Percentiles rank a stretch among this genome's conserved stretches.
phyloP scores from a whole-genome alignment of 2,113 vertebrate genomes.

The Hemiprocne comata region DNA sequence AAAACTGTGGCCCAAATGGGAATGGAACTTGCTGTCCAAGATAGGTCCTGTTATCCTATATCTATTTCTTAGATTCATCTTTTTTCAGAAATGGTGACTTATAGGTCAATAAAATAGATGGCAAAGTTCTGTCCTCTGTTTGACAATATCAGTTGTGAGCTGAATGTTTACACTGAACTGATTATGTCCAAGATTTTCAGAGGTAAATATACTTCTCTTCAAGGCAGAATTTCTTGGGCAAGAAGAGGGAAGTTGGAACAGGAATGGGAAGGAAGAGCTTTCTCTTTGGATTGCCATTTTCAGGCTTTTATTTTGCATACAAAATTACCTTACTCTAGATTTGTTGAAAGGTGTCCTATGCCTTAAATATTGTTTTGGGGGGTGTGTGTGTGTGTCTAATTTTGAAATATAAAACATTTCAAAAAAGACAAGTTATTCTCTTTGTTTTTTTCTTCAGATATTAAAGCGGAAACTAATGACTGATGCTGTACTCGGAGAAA shows the following conservation, averaged over 20 bases:
- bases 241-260: neutral
- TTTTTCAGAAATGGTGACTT: neutral
- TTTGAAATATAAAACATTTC: neutral
- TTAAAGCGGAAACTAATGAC: neutral
- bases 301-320: neutral
- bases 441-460: constrained; percentile 11
- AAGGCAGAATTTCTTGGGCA: neutral
- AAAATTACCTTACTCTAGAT: neutral
- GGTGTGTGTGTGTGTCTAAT: neutral
- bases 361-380: neutral
- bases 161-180: neutral
- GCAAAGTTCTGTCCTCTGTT: neutral
- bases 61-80: neutral
- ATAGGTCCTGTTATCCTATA: neutral
- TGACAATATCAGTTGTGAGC: neutral
- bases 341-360: neutral
- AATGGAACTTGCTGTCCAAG: neutral
- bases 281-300: neutral
- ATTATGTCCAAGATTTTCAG: neutral
- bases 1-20: neutral
- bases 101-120: neutral
- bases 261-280: neutral
- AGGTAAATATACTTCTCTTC: neutral
- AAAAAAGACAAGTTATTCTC: neutral
- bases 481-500: neutral